A percentile compares a stretch with the other conserved stretches of the same genome.
These are phyloP conservation scores for Pipa parva DNA, from an alignment of 2,113 vertebrate genomes.

Conservation along the genomic window DNA sequence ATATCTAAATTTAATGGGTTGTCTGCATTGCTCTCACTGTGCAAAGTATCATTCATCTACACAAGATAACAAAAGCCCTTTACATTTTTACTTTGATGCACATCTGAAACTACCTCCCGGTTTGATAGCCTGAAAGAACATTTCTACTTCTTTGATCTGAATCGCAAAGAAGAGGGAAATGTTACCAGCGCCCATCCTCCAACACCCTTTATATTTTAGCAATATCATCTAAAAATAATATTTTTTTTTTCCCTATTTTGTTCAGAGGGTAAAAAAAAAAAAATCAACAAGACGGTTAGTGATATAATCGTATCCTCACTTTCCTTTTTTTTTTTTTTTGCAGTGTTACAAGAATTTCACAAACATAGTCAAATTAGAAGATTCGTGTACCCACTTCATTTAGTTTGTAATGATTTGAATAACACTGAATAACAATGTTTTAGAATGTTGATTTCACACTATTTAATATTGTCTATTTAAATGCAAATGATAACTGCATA, in stretches of 20 bases:
- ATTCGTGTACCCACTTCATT: background rate
- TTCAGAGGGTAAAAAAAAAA: background rate
- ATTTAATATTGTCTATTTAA: background rate
- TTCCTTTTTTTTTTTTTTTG: background rate
- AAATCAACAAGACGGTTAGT: background rate
- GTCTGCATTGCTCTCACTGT: constrained; percentile 11
- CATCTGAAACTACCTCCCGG: constrained; percentile 24
- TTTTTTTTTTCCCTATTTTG: background rate
- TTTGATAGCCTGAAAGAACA: constrained; percentile 35
- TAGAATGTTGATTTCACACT: background rate
- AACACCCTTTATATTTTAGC: background rate
- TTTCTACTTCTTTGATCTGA: constrained; percentile 33
- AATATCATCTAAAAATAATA: background rate
- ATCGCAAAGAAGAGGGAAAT: constrained; percentile 18
- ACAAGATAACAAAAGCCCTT: constrained; percentile 29
- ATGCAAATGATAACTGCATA: too few species aligned
- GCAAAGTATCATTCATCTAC: constrained; percentile 16
- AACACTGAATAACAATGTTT: background rate
- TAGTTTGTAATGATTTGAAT: background rate
- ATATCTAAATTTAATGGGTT: constrained; percentile 12
- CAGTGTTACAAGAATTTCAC: background rate
- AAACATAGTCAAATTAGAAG: background rate
- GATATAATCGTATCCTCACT: too few species aligned
- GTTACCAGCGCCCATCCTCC: constrained; percentile 6
- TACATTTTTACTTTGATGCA: constrained; percentile 33